A percentile compares a stretch with the other conserved stretches of the same genome.
These are phyloP conservation scores for Sandelia bainsii DNA, from an alignment of 2,797 vertebrate genomes.

Conservation along the genomic window DNA sequence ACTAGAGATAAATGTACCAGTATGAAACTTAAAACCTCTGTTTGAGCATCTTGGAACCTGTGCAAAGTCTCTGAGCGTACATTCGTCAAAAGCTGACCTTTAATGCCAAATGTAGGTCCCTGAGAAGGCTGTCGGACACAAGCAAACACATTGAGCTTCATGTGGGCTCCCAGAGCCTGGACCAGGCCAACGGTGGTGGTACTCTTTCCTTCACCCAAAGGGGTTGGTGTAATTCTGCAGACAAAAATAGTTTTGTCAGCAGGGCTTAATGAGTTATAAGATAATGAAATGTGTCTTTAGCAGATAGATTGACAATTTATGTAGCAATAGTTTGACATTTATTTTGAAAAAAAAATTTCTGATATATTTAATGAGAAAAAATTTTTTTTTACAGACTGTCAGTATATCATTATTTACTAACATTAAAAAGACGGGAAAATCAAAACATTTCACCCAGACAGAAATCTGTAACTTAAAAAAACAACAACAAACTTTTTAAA, in stretches of 20 bases:
- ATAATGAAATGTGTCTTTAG: no score
- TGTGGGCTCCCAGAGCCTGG: conserved; percentile 94
- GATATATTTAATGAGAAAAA: not conserved
- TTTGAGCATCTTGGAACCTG: not conserved
- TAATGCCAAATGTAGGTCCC: conserved; percentile 98
- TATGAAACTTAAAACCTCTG: not conserved
- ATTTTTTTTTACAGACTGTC: no score
- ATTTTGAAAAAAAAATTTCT: no score
- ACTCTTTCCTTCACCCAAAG: conserved; percentile 97
- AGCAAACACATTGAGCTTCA: conserved; percentile 94
- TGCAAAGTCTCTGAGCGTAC: not conserved
- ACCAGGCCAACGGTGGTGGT: conserved; percentile 96
- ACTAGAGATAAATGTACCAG: not conserved
- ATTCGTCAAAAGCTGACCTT: conserved; percentile 84
- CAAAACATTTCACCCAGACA: not conserved
- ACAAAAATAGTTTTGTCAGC: conserved; percentile 3
- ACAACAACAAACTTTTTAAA: not conserved
- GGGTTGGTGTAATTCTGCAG: conserved; percentile 96
- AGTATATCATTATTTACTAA: no score
- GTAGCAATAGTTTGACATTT: no score
- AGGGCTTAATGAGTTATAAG: not conserved
- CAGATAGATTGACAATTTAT: no score
- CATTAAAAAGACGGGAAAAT: no score
- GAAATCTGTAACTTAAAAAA: not conserved
- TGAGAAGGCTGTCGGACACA: conserved; percentile 98